A percentile compares a stretch with the other conserved stretches of the same genome.
phyloP scores from a whole-genome alignment of 2,797 vertebrate genomes.

The Etheostoma perlongum region DNA sequence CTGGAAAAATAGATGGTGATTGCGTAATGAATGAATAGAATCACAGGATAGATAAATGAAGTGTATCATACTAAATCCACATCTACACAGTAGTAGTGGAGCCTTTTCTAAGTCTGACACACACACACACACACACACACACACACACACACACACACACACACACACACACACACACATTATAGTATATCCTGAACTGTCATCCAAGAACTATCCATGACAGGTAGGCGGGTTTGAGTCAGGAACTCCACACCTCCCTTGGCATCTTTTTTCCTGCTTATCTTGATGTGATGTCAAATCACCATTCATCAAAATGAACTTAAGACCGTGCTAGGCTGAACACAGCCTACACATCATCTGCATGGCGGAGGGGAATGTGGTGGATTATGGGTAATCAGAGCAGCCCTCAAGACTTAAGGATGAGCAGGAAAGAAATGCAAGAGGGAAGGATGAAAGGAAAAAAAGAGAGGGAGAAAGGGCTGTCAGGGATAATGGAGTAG shows the following conservation, averaged over 20 bases:
- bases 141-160: neutral
- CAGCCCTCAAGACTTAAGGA: slow-evolving; percentile 58
- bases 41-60: slow-evolving; percentile 30
- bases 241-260: slow-evolving; percentile 46
- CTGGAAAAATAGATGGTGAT: slow-evolving; percentile 46
- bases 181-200: slow-evolving; percentile 12
- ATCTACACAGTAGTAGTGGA: neutral
- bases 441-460: slow-evolving; percentile 55
- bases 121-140: no score
- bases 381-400: slow-evolving; percentile 76
- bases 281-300: slow-evolving; percentile 72
- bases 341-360: slow-evolving; percentile 68
- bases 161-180: slow-evolving; percentile 1
- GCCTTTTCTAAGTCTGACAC: no score
- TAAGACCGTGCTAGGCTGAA: slow-evolving; percentile 45
- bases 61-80: slow-evolving; percentile 26
- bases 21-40: slow-evolving; percentile 28
- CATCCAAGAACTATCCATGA: slow-evolving; percentile 51
- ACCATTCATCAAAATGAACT: slow-evolving; percentile 66
- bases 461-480: slow-evolving; percentile 59
- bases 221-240: slow-evolving; percentile 35
- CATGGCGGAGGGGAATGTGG: slow-evolving; percentile 43
- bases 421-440: slow-evolving; percentile 75
- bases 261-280: slow-evolving; percentile 66
- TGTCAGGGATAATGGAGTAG: slow-evolving; percentile 78